These are phyloP conservation scores for Melanotaenia nigrans DNA, from an alignment of 2,797 vertebrate species.

Conservation along the genomic window DNA sequence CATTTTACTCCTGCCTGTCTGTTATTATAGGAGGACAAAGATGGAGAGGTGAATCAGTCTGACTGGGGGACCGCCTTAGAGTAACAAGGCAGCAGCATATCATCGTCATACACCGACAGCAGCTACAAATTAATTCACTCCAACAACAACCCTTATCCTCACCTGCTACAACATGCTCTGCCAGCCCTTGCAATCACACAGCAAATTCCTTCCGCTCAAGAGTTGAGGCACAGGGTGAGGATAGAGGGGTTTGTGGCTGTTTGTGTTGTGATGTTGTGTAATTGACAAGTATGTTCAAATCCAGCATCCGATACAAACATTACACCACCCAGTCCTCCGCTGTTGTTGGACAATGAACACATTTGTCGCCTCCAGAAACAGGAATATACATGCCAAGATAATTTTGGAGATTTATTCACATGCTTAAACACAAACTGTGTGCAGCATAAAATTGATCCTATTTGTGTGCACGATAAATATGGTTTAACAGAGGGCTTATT, in stretches of 20 bases:
- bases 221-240: constrained; percentile 45
- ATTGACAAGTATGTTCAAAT: constrained; percentile 72
- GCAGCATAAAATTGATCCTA: constrained; percentile 40
- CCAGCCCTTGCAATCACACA: constrained; percentile 62
- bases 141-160: constrained; percentile 69
- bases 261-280: constrained; percentile 67
- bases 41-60: constrained; percentile 35
- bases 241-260: constrained; percentile 33
- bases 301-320: constrained; percentile 46
- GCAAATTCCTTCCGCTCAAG: constrained; percentile 77
- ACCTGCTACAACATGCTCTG: constrained; percentile 80
- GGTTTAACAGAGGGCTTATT: background rate
- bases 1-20: constrained; percentile 28
- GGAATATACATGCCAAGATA: constrained; percentile 61
- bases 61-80: constrained; percentile 18
- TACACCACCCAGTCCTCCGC: constrained; percentile 3
- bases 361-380: constrained; percentile 27
- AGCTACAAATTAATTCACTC: constrained; percentile 76
- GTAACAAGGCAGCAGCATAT: constrained; percentile 35
- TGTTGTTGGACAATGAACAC: constrained; percentile 45
- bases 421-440: constrained; percentile 31
- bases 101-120: constrained; percentile 35
- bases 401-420: constrained; percentile 41
- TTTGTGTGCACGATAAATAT: constrained; percentile 5
- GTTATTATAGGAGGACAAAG: constrained; percentile 51